Base-by-base conservation (phyloP, 2,797 vertebrate species). In the Rhinella marina region DNA sequence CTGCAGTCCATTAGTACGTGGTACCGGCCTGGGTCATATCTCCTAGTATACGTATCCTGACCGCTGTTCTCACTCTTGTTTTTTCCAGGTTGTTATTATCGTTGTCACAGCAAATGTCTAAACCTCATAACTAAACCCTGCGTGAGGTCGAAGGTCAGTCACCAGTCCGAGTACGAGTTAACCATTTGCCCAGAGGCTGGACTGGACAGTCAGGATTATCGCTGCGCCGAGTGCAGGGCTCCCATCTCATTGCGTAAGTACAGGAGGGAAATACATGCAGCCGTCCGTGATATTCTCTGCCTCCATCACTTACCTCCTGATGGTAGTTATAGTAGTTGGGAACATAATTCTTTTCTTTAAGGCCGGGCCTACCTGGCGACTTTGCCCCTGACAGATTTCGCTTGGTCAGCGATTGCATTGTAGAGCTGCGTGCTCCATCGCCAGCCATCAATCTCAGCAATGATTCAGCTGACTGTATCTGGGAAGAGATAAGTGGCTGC, bases 91-190 rank as follows among this genome's bases (percentile, higher is more conserved):
- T 99, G 98, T 88, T 98, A 97, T 91, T 99, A 98, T 90, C 96
- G 97, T 59, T 98, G 97, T 92, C 98, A 99, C 92, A 99, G 98
- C 93, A 99, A 98, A 92, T 99, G 98, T 92, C 96, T 99, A 95
- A 97, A 97, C 85, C 95, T 97, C 90, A 97, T 99, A 93, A 97
- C 95, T 85, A 97, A 97, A 93, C 93, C 97, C 1, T 99, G 98
- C 0, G 97, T 99, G 91, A 96, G 96, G 90, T 97, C 97, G 78
- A 98, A 99, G 92, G 97, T 99, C 92, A 99, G 98, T 92, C 98
- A 99, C 90, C 98, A 98, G 90, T 97, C 98, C 0, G 98, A 97
- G 91, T 99, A 98, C 0, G 97, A 99, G 92, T 96, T 99, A 90
- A 98, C 93, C 94, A 99, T 99, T 93, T 99, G 98, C 88, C 98